Conservation (phyloP, 2,888 invertebrate species). For the Anaspis maculata region DNA sequence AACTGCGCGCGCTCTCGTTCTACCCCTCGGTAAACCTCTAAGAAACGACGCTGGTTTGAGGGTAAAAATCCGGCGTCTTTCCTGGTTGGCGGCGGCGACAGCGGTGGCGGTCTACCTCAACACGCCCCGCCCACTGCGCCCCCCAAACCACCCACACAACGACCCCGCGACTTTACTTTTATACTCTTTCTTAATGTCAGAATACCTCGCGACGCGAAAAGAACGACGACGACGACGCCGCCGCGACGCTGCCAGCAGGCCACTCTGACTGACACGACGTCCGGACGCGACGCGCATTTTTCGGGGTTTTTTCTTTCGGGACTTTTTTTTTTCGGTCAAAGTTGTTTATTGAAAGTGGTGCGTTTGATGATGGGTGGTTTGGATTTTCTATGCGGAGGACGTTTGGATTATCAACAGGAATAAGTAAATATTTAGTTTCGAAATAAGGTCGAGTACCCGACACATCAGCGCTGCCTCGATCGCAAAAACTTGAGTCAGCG, state of each 20-base stretch:
- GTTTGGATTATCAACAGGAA: too few species aligned
- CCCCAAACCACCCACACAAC: slow-evolving; percentile 30
- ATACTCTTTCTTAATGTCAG: slow-evolving; percentile 44
- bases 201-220: slow-evolving; percentile 41
- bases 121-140: slow-evolving; percentile 41
- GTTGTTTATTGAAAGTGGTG: background rate
- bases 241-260: slow-evolving; percentile 3
- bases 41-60: slow-evolving; percentile 46
- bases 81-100: slow-evolving; percentile 45
- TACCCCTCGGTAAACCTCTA: slow-evolving; percentile 44
- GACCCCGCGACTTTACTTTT: slow-evolving; percentile 38
- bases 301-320: slow-evolving; percentile 1
- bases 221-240: slow-evolving; percentile 25
- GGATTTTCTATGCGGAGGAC: too few species aligned
- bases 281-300: slow-evolving; percentile 2
- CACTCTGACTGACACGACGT: too few species aligned
- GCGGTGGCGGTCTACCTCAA: slow-evolving; percentile 47
- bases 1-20: slow-evolving; percentile 38
- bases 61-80: slow-evolving; percentile 47
- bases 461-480: too few species aligned
- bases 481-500: too few species aligned
- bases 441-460: too few species aligned
- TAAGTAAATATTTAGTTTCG: too few species aligned
- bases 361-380: too few species aligned
- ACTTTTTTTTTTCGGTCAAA: background rate